Evolutionary conservation across 2,113 vertebrate genomes (phyloP).

Genomic region (Polyodon spathula): DNA sequence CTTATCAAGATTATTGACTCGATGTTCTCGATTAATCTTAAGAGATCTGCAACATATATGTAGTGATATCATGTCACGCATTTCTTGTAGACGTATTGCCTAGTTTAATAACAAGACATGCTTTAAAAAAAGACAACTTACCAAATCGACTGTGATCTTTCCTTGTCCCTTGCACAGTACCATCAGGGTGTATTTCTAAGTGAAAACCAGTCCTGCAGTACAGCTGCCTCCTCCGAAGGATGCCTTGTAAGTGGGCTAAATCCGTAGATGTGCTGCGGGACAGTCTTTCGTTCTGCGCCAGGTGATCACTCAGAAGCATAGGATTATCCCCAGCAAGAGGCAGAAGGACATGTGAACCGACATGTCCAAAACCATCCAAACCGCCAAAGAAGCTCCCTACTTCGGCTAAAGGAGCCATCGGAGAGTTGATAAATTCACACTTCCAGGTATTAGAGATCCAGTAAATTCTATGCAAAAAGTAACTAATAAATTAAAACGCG

Average conservation of each 20-base stretch:
- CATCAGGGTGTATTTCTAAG: constrained; percentile 89
- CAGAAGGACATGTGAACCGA: constrained; percentile 75
- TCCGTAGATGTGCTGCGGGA: constrained; percentile 58
- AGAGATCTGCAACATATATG: no score
- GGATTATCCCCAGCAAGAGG: constrained; percentile 68
- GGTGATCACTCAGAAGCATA: constrained; percentile 65
- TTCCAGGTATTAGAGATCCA: constrained; percentile 9
- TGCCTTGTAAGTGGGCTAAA: constrained; percentile 82
- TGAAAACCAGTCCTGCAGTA: constrained; percentile 97
- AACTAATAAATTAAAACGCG: no score
- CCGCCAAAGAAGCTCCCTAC: constrained; percentile 74
- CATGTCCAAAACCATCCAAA: constrained; percentile 69
- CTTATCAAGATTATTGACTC: no score
- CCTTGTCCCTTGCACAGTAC: constrained; percentile 84
- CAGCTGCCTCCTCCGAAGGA: constrained; percentile 83
- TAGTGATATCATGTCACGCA: no score
- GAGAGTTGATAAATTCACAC: constrained; percentile 15
- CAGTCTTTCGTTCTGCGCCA: constrained; percentile 54
- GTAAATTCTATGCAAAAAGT: constrained; percentile 40
- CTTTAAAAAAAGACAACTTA: constrained; percentile 40
- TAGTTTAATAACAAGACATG: neutral
- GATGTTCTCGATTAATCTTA: no score
- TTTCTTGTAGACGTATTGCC: no score
- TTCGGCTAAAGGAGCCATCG: constrained; percentile 75
- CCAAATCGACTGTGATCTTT: constrained; percentile 94